Evolutionary conservation across 2,797 vertebrate species (phyloP), one percentile per base, ranked within the genome.

Genomic region (Pampus argenteus): DNA sequence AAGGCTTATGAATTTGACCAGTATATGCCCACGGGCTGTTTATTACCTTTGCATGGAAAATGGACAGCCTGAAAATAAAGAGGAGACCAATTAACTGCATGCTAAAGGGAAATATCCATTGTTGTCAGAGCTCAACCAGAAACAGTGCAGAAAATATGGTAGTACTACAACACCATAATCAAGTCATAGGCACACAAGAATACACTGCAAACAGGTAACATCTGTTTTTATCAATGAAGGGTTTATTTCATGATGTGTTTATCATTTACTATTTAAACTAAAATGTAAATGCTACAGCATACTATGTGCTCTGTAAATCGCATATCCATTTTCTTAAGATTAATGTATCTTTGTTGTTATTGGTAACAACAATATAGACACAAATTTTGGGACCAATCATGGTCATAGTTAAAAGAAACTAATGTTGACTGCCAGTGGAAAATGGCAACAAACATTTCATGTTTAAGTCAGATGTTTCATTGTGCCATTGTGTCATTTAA

Each of bases 31-130:
- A 52, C 66, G 63, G 82, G 86, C 73, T 84, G 74, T 86, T 86
- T 78, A 72, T 76, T 78, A 66, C 72, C 78, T 77, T 64, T 86
- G 70, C 69, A 77, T 78, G 75, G 75, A 68, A 74, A 82, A 76
- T 42, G 48, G 31, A 48, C 59, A 49, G 55, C 60, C 49, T 65
- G 48, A 45, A 73, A 81, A 83, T 60, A 65, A 83, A 85, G 76
- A 68, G 29, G 61, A 82, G 78, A 80, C 68, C 58, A 72, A 51
- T 68, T 76, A 63, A 54, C 60, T 76, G 59, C 66, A 76, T 88
- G 81, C 85, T 64, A 79, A 82, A 79, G 63, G 38, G 57, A 78
- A 78, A 71, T n/a, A 77, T 71, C 29, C 66, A 66, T 68, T 71
- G 44, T 74, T 79, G 74, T 61, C 70, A 28, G 51, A 66, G 48